These are phyloP conservation scores for Arnoldichthys spilopterus DNA, from an alignment of 2,797 vertebrate species.

Conservation along the genomic window DNA sequence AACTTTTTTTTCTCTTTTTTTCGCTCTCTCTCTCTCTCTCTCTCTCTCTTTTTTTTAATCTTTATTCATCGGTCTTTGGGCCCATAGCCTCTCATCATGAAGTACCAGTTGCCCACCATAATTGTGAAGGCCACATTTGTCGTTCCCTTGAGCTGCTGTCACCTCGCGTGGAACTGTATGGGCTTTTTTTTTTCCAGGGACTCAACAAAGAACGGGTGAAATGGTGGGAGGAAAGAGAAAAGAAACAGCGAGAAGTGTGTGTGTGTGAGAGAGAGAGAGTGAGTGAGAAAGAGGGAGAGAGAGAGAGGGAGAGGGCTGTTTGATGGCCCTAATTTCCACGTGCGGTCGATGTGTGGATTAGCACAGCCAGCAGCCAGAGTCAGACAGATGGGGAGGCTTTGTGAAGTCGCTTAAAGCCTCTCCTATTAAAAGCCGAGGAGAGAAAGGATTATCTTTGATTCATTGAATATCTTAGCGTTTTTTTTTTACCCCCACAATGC, in stretches of 20 bases:
- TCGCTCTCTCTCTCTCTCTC: no score
- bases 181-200: neutral
- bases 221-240: neutral
- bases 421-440: slow-evolving; percentile 74
- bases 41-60: neutral
- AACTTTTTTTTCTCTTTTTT: slow-evolving; percentile 10
- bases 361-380: slow-evolving; percentile 65
- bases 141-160: neutral
- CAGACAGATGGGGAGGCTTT: slow-evolving; percentile 77
- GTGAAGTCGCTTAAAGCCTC: slow-evolving; percentile 73
- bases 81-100: neutral
- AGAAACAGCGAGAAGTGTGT: neutral
- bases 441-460: slow-evolving; percentile 79
- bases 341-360: slow-evolving; percentile 42
- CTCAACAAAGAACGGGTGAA: neutral
- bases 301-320: slow-evolving; percentile 51
- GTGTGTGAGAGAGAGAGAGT: no score
- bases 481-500: slow-evolving; percentile 69
- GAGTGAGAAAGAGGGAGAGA: no score
- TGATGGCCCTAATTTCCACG: slow-evolving; percentile 75
- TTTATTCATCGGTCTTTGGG: slow-evolving; percentile 1
- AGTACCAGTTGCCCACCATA: neutral
- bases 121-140: neutral
- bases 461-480: slow-evolving; percentile 72
- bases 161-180: neutral